Evolutionary conservation across 1,140 invertebrate genomes (phyloP).

Genomic region (Hormaphis cornu): DNA sequence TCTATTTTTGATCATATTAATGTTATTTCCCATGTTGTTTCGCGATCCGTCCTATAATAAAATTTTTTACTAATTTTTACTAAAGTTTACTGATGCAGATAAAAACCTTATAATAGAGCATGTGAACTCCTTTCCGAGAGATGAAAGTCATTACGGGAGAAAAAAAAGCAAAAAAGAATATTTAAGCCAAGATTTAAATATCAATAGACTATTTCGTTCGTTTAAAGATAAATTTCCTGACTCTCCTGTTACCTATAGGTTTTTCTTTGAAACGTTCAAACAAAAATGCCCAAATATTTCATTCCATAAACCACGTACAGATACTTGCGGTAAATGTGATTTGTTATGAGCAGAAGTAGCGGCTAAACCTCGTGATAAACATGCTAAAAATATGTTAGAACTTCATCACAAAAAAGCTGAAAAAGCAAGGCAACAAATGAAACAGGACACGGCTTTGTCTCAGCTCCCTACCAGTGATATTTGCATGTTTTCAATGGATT

Average conservation of each 20-base stretch:
- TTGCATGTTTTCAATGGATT: no score
- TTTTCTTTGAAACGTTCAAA: constrained; percentile 46
- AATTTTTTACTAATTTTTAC: no score
- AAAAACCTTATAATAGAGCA: constrained; percentile 1
- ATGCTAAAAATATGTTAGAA: neutral
- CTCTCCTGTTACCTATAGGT: neutral
- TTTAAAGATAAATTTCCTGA: constrained; percentile 12
- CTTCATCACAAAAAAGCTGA: neutral
- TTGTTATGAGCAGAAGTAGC: neutral
- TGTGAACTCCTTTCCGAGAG: neutral
- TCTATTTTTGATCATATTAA: no score
- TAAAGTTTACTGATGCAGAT: no score
- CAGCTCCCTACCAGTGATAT: neutral
- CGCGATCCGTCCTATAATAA: no score
- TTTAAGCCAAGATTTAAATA: constrained; percentile 10
- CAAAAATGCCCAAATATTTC: neutral
- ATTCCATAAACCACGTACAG: neutral
- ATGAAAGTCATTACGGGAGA: constrained; percentile 11
- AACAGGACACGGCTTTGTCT: neutral
- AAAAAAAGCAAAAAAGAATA: neutral
- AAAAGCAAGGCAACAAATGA: neutral
- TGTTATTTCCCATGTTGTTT: no score
- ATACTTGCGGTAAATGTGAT: neutral
- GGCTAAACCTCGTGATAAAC: neutral
- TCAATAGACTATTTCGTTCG: neutral